Conservation (phyloP, 2,888 invertebrate species). For the Diplazon laetatorius region DNA sequence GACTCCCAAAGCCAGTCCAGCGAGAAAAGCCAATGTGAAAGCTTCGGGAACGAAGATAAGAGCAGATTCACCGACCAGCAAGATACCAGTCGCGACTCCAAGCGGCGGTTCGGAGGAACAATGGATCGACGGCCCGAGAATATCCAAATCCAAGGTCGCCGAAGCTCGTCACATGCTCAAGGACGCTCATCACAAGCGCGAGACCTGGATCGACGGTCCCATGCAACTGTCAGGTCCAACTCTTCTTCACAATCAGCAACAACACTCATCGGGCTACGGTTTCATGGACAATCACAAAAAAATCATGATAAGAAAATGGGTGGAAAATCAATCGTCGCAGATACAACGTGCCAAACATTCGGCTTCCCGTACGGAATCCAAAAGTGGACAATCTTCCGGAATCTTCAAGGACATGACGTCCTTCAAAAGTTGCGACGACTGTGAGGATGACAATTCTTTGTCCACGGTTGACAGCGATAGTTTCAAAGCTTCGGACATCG, state of each 20-base stretch:
- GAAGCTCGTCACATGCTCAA: constrained; percentile 92
- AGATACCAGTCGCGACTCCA: constrained; percentile 80
- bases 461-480: constrained; percentile 79
- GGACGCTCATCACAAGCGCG: constrained; percentile 91
- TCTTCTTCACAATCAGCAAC: constrained; percentile 83
- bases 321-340: constrained; percentile 94
- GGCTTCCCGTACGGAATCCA: constrained; percentile 82
- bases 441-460: constrained; percentile 83
- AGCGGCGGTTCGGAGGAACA: constrained; percentile 91
- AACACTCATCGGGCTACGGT: constrained; percentile 88
- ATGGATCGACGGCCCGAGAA: constrained; percentile 98
- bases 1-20: constrained; percentile 83
- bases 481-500: constrained; percentile 77
- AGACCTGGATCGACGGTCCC: constrained; percentile 98
- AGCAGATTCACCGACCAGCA: constrained; percentile 78
- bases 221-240: constrained; percentile 87
- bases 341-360: constrained; percentile 88
- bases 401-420: constrained; percentile 85
- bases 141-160: constrained; percentile 91
- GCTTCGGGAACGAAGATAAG: constrained; percentile 81
- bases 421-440: constrained; percentile 85
- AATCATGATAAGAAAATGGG: constrained; percentile 96
- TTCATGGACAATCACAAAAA: constrained; percentile 97
- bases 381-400: constrained; percentile 82
- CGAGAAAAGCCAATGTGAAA: constrained; percentile 85